Conservation (phyloP, 2,888 invertebrate species). For the Heliconius ismenius region DNA sequence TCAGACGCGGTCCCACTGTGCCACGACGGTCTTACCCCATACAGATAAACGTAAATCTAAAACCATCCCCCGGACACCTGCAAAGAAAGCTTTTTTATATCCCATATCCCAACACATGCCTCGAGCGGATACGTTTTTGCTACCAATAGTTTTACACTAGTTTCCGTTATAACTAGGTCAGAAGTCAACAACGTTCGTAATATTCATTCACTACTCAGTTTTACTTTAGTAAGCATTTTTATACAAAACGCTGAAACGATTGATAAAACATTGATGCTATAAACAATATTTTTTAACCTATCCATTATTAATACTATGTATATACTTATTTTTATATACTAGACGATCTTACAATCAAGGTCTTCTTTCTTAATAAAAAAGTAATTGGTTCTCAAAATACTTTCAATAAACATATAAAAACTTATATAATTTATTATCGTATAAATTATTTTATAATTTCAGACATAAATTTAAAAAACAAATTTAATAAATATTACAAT, state of each 20-base stretch:
- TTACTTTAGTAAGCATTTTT: slow-evolving; percentile 4
- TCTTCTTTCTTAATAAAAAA: background rate
- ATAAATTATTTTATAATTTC: background rate
- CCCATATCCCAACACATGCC: slow-evolving; percentile 59
- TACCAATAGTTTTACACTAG: slow-evolving; percentile 61
- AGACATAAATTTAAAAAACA: background rate
- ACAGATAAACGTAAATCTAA: slow-evolving; percentile 21
- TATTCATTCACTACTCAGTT: slow-evolving; percentile 12
- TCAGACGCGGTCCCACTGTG: background rate
- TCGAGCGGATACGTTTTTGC: slow-evolving; percentile 70
- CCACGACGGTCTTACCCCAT: background rate
- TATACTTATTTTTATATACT: background rate
- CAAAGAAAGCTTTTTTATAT: slow-evolving; percentile 52
- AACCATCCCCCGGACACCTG: slow-evolving; percentile 51
- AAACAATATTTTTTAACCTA: too few relatives aligned
- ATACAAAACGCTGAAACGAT: slow-evolving; percentile 3
- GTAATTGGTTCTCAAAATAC: background rate
- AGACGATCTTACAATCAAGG: background rate
- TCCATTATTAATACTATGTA: background rate
- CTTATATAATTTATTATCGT: background rate
- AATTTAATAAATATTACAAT: background rate
- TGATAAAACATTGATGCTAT: background rate
- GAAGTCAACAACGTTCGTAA: slow-evolving; percentile 54
- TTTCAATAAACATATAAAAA: background rate
- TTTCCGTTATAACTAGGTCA: slow-evolving; percentile 76